Evolutionary conservation across 2,888 invertebrate species (phyloP).

Genomic region (Sycophila texana): DNA sequence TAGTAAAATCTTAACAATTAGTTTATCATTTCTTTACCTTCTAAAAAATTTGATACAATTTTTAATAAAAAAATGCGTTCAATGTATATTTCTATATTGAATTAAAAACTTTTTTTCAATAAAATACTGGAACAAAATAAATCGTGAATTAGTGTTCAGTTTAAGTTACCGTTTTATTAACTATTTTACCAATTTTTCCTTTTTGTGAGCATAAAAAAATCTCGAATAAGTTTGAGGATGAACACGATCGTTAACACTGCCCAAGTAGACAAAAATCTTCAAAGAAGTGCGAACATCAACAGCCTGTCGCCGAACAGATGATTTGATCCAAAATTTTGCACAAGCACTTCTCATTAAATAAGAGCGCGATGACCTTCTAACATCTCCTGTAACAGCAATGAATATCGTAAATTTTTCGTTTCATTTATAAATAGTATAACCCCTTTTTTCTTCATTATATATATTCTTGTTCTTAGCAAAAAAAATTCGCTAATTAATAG

Average conservation of each 20-base stretch:
- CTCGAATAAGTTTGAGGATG: neutral
- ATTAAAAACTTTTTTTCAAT: too few relatives aligned
- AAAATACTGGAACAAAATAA: too few relatives aligned
- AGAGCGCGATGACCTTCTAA: conserved; percentile 37
- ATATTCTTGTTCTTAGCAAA: neutral
- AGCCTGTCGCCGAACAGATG: conserved; percentile 1
- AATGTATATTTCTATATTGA: too few relatives aligned
- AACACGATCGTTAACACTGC: conserved; percentile 14
- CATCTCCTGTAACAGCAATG: neutral
- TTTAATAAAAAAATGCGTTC: too few relatives aligned
- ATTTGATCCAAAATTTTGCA: conserved; percentile 41
- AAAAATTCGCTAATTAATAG: conserved; percentile 30
- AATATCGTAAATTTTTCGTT: conserved; percentile 39
- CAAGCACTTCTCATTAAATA: conserved; percentile 39
- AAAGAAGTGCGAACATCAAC: neutral
- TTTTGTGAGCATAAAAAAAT: too few relatives aligned
- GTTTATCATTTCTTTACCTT: too few relatives aligned
- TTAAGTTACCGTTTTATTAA: too few relatives aligned
- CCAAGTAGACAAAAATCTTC: neutral
- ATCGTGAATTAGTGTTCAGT: too few relatives aligned
- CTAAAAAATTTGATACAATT: too few relatives aligned
- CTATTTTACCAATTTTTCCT: too few relatives aligned
- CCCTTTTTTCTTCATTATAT: conserved; percentile 1
- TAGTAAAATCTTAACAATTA: too few relatives aligned
- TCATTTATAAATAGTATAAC: conserved; percentile 14